Base-by-base conservation (phyloP, 1,140 invertebrate genomes). In the Lepeophtheirus salmonis region DNA sequence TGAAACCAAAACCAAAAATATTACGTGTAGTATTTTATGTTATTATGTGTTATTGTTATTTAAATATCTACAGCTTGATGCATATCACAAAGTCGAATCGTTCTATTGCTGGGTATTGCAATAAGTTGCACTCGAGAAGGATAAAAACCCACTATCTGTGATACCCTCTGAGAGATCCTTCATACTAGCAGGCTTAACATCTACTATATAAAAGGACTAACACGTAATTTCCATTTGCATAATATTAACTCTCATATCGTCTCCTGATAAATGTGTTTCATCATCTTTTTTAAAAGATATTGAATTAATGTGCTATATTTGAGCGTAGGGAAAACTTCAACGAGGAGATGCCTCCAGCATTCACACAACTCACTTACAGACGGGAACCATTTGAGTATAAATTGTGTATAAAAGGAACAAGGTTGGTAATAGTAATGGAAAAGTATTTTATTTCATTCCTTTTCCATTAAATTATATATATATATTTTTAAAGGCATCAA, bases 91-190 rank as follows among this genome's bases (percentile, higher is more conserved):
- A 99, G 78, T 67, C 95, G 79, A 71, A 97, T 94, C 61, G 89
- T 91, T 69, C 92, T 96, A 78, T 98, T 98, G 77, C 91, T 97
- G 77, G 91, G 97, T 99, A 99, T 64, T 97, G 94, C 78, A 99
- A 94, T 68, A 92, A 79, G 79, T 97, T 95, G 77, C 95, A 98
- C 74, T 97, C 89, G 66, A 82, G 81, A 58, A 95, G 96, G 77
- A 99, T n/a, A n/a, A 96, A 76, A 98, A 99, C 76, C 98, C 94
- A 23, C 95, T 90, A 24, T 89, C 89, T 20, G 95, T 98, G 69
- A 97, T 98, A 26, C 90, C 87, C 77, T 99, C 96, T 3, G 94
- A 97, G 62, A 99, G 75, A 74, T 99, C 96, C 74, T 99, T 96
- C 95, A 99, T 99, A 71, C 98, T 98, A 56, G 89, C 87, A 66